Conservation (phyloP, 2,888 invertebrate genomes). For the Sicus ferrugineus region DNA sequence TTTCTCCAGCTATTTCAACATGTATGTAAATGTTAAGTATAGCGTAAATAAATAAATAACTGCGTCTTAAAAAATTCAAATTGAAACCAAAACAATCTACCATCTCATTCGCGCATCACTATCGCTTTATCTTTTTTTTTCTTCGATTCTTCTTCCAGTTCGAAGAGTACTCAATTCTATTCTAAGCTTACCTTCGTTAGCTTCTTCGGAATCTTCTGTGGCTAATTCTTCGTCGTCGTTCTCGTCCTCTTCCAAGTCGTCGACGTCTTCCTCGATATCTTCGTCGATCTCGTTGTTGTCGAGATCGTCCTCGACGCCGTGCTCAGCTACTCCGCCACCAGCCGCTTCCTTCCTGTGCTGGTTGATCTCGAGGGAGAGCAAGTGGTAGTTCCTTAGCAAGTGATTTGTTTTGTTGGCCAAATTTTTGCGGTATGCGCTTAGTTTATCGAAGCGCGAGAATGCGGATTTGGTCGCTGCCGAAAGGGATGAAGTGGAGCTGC, state of each 20-base stretch:
- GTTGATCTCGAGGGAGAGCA: conserved; percentile 39
- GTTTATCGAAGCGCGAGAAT: conserved; percentile 43
- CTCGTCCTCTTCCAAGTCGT: conserved; percentile 47
- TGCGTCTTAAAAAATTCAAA: conserved; percentile 11
- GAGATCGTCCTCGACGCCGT: conserved; percentile 49
- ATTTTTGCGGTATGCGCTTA: conserved; percentile 51
- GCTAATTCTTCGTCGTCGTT: conserved; percentile 46
- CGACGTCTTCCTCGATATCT: conserved; percentile 54
- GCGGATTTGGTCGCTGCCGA: conserved; percentile 19
- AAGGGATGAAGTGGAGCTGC: too few relatives aligned
- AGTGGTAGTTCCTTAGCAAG: conserved; percentile 47
- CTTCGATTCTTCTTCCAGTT: too few relatives aligned
- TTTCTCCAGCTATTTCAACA: conserved; percentile 6
- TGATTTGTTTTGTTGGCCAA: conserved; percentile 37
- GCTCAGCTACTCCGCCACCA: conserved; percentile 45
- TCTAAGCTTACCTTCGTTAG: conserved; percentile 42
- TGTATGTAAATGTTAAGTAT: conserved; percentile 7
- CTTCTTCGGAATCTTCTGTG: conserved; percentile 46
- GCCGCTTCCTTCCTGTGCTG: conserved; percentile 30
- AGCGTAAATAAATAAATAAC: conserved; percentile 25
- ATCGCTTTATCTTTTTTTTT: conserved; percentile 26
- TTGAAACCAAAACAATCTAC: not conserved
- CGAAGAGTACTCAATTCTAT: conserved; percentile 10
- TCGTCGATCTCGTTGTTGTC: conserved; percentile 53
- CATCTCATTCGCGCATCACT: conserved; percentile 15